Base-by-base conservation (phyloP, 2,888 invertebrate genomes). In the Drosophila trichaetosa region DNA sequence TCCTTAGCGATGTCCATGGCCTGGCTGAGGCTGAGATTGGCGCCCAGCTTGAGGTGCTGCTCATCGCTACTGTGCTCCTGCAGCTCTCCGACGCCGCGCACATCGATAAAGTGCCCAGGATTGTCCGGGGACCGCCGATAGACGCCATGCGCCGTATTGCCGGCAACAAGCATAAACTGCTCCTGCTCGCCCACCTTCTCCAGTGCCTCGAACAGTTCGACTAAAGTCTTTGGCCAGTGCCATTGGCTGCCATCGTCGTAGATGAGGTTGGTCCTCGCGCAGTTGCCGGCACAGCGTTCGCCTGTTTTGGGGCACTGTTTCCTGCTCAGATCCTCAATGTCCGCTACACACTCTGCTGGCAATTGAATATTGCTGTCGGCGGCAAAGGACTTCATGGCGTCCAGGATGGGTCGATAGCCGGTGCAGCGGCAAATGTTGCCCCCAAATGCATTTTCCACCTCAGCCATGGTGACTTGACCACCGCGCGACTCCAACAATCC, bases 351-450 rank as follows among this genome's bases (percentile, higher is more conserved):
- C 82, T 94, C 92, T 1, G 91, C 46, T 0, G 89, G 90, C 13
- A 92, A 61, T 13, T 92, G 85, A 58, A 94, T 93, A 10, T 94
- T 94, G 6, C 94, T 94, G 79, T 96, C 95, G 1, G 90, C 93
- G 0, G 96, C 95, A 80, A 96, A 95, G 2, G 96, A 95, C 92
- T 97, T 97, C 92, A 97, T 96, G 4, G 96, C 95, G 88, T 97
- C 97, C 56, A 96, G 93, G 73, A 97, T 97, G 1, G 97, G 95
- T 16, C 97, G 94, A 88, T 96, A 97, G 0, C 97, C 97, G 0
- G 97, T 97, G 85, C 97, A 97, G 59, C 97, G 94, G 80, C 97
- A 97, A 33, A 97, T 95, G 78, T 97, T 96, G 42, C 96, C 94
- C 5, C 96, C 97, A 83, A 97, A 96, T 0, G 96, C 95, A 83